phyloP scores from a whole-genome alignment of 2,797 vertebrate genomes.

The Trachurus trachurus region DNA sequence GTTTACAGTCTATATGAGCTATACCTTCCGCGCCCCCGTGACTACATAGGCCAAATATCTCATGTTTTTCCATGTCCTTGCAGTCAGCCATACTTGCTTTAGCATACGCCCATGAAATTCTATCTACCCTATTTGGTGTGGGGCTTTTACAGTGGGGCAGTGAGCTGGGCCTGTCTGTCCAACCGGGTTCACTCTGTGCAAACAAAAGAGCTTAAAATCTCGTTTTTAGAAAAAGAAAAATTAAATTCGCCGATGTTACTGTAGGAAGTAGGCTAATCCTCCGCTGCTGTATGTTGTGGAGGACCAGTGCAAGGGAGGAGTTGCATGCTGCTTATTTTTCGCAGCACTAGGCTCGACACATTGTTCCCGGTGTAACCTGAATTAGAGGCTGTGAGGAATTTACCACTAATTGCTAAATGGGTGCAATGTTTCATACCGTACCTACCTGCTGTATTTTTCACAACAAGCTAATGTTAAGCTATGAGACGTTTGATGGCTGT shows the following conservation, averaged over 20 bases:
- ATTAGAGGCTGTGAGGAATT: background rate
- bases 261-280: constrained; percentile 69
- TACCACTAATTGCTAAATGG: background rate
- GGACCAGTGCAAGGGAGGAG: constrained; percentile 56
- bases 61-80: constrained; percentile 77
- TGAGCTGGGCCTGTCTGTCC: constrained; percentile 46
- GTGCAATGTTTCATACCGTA: background rate
- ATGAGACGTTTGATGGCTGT: constrained; percentile 5
- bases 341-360: constrained; percentile 41
- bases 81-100: constrained; percentile 81
- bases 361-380: constrained; percentile 25
- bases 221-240: constrained; percentile 7
- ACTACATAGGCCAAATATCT: constrained; percentile 52
- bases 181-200: constrained; percentile 17
- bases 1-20: background rate
- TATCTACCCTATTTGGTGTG: constrained; percentile 72
- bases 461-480: background rate
- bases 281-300: constrained; percentile 49
- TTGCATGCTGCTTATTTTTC: constrained; percentile 52
- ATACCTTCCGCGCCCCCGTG: constrained; percentile 25
- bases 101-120: constrained; percentile 89
- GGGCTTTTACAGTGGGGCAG: constrained; percentile 42
- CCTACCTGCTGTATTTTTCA: background rate
- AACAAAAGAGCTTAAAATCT: constrained; percentile 34
- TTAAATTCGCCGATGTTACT: constrained; percentile 39